Conservation (phyloP, 2,797 vertebrate species). For the Artibeus jamaicensis region DNA sequence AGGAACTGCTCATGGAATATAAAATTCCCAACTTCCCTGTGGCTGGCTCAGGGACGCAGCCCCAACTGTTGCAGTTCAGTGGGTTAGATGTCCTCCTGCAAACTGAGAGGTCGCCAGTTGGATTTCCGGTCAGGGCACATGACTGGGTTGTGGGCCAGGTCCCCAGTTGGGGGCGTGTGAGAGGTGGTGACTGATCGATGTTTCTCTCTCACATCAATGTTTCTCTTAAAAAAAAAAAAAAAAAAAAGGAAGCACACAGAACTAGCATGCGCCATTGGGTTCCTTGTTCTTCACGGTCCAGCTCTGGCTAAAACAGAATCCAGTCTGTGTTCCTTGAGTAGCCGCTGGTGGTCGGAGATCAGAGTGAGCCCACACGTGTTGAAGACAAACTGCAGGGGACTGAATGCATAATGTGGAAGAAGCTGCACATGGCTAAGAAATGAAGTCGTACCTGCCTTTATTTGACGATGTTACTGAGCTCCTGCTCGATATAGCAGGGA, state of each 20-base stretch:
- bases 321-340: background rate
- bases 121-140: background rate
- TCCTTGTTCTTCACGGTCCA: conserved; percentile 30
- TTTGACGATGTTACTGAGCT: background rate
- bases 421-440: background rate
- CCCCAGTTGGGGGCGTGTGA: background rate
- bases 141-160: background rate
- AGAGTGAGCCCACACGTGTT: background rate
- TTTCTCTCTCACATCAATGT: background rate
- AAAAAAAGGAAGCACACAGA: background rate
- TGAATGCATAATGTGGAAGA: background rate
- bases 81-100: background rate
- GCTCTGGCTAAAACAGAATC: background rate
- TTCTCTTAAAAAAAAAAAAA: background rate
- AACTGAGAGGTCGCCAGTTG: background rate
- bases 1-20: background rate
- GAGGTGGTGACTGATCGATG: too few species aligned
- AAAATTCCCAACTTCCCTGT: background rate
- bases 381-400: background rate
- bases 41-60: background rate
- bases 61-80: background rate
- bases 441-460: background rate
- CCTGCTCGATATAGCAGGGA: background rate
- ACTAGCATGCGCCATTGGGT: background rate
- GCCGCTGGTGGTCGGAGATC: too few species aligned